These are phyloP conservation scores for Nesospiza acunhae DNA, from an alignment of 2,113 vertebrate species.

Conservation along the genomic window DNA sequence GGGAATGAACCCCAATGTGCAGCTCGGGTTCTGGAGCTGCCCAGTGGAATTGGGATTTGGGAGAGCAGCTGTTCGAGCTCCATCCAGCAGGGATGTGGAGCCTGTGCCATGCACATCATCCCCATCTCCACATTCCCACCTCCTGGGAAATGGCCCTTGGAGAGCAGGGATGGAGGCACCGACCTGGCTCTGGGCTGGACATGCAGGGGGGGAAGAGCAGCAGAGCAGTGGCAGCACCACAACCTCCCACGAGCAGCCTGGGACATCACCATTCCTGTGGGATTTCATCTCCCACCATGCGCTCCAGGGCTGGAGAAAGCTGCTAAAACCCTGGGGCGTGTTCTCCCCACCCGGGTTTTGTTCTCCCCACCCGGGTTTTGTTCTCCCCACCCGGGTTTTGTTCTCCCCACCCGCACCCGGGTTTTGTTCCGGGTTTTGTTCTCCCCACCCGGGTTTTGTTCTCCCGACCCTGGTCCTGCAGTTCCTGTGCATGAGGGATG, in stretches of 20 bases:
- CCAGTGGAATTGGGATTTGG: background rate
- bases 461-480: background rate
- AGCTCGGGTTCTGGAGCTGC: conserved; percentile 34
- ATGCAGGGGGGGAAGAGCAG: background rate
- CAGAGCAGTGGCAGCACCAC: background rate
- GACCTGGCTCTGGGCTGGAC: background rate
- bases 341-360: background rate
- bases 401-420: too few relatives aligned
- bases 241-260: background rate
- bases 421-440: too few relatives aligned
- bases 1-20: background rate
- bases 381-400: too few relatives aligned
- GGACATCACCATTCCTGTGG: background rate
- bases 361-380: too few relatives aligned
- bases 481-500: background rate
- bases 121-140: background rate
- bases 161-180: background rate
- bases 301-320: conserved; percentile 10
- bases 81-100: background rate
- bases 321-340: background rate
- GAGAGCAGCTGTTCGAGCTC: background rate
- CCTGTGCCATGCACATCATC: rapidly evolving
- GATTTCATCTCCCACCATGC: background rate
- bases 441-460: too few relatives aligned
- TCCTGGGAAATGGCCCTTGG: background rate